Base-by-base conservation (phyloP, 2,113 vertebrate genomes). In the Etheostoma cragini region DNA sequence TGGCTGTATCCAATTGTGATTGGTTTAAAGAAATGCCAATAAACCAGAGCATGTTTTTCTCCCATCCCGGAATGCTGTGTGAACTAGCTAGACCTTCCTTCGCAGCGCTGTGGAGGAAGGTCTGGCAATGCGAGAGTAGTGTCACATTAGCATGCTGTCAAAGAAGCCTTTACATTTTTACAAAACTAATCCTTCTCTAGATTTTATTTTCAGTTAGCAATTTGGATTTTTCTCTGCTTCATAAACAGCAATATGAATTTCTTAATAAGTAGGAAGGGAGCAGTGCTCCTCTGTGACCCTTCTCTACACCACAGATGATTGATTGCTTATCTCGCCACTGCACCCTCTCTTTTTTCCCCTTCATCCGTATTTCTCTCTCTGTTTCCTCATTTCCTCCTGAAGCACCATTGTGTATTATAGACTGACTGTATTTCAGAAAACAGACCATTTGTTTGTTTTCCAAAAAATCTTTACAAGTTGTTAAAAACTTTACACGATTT, bases 241-340 rank as follows among this genome's bases (percentile, higher is more conserved):
- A 73, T 79, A 75, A 82, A 86, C 71, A 80, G 67, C 57, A 78
- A 77, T 80, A 84, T 84, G 66, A 77, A 78, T 85, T 87, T 69
- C 30, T 65, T 78, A 78, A 88, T 80, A 84, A 80, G 81, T 77
- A 86, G 73, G 24, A 74, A 83, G 82, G 47, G 67, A 38, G 76
- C 66, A 16, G 5, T 10, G 11, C 54, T 86, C 73, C 88, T 62
- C 52, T 26, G 60, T 82, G 76, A 91, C 82, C 82, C n/a, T 35
- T 75, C 50, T 84, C 80, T 60, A 57, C 57, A n/a, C 60, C 68
- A 75, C 74, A 78, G 22, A 88, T 88, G 86, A 89, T 86, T 84
- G 89, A 91, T 90, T 82, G 76, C 58, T 80, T 85, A 80, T 85
- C 87, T 89, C 66, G 46, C 65, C 49, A 16, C 53, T 49, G 72